Evolutionary conservation across 2,113 vertebrate genomes (phyloP).

Genomic region (Willisornis vidua): DNA sequence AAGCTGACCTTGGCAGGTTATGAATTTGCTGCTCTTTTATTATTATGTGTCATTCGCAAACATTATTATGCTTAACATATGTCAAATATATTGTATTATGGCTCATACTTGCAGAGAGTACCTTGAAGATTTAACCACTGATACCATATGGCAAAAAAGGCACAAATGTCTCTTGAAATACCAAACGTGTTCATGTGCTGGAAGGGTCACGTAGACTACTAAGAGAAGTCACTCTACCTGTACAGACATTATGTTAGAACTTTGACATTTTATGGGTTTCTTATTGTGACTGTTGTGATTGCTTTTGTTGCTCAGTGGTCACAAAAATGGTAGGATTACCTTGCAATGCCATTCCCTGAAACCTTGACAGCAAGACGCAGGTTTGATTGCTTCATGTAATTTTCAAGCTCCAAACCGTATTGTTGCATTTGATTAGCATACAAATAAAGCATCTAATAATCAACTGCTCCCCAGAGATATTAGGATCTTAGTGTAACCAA

Average conservation of each 20-base stretch:
- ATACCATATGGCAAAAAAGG: background rate
- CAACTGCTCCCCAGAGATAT: background rate
- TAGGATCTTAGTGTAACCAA: background rate
- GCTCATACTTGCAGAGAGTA: background rate
- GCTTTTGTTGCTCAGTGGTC: background rate
- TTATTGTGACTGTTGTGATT: background rate
- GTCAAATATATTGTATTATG: background rate
- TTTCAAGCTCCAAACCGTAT: background rate
- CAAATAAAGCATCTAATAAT: background rate
- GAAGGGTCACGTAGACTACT: background rate
- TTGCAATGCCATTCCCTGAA: background rate
- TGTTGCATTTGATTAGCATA: background rate
- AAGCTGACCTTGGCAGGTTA: background rate
- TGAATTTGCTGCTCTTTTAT: background rate
- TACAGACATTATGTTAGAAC: background rate
- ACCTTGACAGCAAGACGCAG: background rate
- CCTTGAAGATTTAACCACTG: background rate
- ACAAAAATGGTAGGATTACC: background rate
- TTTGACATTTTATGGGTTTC: background rate
- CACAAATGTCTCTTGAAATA: background rate
- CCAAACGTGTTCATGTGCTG: background rate
- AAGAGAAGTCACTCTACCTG: background rate
- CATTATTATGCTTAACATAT: background rate
- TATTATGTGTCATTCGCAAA: background rate
- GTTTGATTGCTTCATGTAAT: background rate